Percentiles rank a stretch among this genome's conserved stretches.
These are phyloP conservation scores for Odontamblyopus rebecca DNA, from an alignment of 2,797 vertebrate genomes.

Conservation along the genomic window DNA sequence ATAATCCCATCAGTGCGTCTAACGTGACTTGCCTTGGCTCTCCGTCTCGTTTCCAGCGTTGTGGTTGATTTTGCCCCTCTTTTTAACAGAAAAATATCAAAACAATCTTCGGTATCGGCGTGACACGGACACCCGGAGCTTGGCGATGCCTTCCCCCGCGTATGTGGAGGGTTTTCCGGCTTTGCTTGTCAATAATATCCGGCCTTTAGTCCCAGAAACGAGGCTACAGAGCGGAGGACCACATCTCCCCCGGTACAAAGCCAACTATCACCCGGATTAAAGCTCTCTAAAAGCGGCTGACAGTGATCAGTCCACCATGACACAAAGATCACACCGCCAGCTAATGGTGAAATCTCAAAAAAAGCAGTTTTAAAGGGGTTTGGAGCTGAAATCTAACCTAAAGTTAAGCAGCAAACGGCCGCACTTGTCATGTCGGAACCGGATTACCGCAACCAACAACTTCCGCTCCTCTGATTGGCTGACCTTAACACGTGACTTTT, in stretches of 20 bases:
- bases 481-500: constrained; percentile 65
- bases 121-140: constrained; percentile 15
- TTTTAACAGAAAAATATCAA: constrained; percentile 33
- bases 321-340: constrained; percentile 1
- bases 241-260: constrained; percentile 40
- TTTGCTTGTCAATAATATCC: constrained; percentile 42
- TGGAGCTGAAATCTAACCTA: constrained; percentile 3
- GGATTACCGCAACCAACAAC: constrained; percentile 70
- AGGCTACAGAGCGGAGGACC: constrained; percentile 35
- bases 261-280: constrained; percentile 18
- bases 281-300: constrained; percentile 7
- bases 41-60: constrained; percentile 76
- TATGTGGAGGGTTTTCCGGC: constrained; percentile 30
- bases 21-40: constrained; percentile 65
- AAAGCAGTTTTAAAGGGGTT: constrained; percentile 1
- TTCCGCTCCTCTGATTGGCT: constrained; percentile 73
- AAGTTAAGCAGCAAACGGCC: constrained; percentile 48
- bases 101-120: constrained; percentile 1
- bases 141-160: constrained; percentile 10
- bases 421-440: constrained; percentile 73
- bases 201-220: constrained; percentile 56
- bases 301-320: constrained; percentile 40
- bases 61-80: constrained; percentile 52
- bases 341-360: background rate
- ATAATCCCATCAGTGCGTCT: background rate